Evolutionary conservation across 1,140 invertebrate species (phyloP), one percentile per base, ranked within the genome.

Genomic region (Episyrphus balteatus): DNA sequence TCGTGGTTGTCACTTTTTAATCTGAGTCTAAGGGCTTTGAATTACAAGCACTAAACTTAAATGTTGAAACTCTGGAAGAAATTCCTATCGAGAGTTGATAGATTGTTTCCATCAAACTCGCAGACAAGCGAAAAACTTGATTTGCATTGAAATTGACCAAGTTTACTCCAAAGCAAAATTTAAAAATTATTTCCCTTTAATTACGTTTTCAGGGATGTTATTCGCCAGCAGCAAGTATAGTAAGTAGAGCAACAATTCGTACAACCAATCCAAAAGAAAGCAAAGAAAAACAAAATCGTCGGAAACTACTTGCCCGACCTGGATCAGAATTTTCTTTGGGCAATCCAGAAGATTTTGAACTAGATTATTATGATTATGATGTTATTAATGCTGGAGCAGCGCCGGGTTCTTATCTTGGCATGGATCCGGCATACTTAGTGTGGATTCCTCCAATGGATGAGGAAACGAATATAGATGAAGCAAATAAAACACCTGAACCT

Each of bases 291-390:
- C 71, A 77, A 52, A 88, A 88, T 63, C 73, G 82, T 1, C 77
- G 82, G 48, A 75, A 78, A 45, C 67, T 88, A 6, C 64, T 87
- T 10, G 73, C 75, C 21, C 73, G 77, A 2, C 79, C 79, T 1
- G 78, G 78, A 2, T 89, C 86, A 0, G 86, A 89, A 55, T 81
- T 86, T 50, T 88, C 86, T 39, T 66, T 87, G n/a, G 76, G 76
- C 0, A 77, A 76, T 37, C 83, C 84, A 36, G 73, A 74, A 5
- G 88, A 90, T 56, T 71, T 89, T 46, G 86, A 91, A 65, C 71
- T 90, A 34, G 88, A 91, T 59, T 91, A 91, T 58, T 91, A 91
- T 56, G 88, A 91, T 64, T 91, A 91, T 55, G 86, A 90, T 66
- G 86, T 91, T 1, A 80, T 83, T 40, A 77, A 77, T 65, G 77